These are phyloP conservation scores for Canis aureus DNA, from an alignment of 2,113 vertebrate genomes.

Conservation along the genomic window DNA sequence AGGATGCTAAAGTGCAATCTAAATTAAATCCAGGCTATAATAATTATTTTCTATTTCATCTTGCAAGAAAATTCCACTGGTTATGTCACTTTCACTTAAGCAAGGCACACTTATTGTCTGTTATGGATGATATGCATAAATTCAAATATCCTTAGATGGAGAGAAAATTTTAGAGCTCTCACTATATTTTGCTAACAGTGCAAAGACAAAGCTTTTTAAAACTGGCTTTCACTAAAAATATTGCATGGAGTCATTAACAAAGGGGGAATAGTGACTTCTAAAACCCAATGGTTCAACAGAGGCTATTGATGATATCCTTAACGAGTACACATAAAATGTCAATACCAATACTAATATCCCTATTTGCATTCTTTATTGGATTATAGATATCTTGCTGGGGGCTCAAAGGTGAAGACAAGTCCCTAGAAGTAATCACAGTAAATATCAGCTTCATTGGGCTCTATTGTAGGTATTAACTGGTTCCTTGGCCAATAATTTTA, in stretches of 20 bases:
- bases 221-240: neutral
- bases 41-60: neutral
- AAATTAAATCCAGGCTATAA: neutral
- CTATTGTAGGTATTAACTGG: neutral
- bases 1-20: neutral
- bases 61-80: neutral
- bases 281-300: neutral
- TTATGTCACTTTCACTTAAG: neutral
- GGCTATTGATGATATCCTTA: neutral
- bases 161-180: neutral
- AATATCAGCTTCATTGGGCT: constrained; percentile 23
- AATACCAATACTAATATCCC: neutral
- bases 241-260: neutral
- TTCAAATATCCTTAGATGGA: neutral
- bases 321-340: neutral
- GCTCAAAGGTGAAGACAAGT: neutral
- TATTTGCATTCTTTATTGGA: neutral
- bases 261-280: neutral
- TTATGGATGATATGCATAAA: neutral
- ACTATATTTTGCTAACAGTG: neutral
- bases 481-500: neutral
- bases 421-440: neutral
- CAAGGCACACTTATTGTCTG: neutral
- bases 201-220: constrained; percentile 18
- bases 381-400: neutral